Evolutionary conservation across 2,113 vertebrate genomes (phyloP).

Genomic region (Pygoscelis antarcticus): DNA sequence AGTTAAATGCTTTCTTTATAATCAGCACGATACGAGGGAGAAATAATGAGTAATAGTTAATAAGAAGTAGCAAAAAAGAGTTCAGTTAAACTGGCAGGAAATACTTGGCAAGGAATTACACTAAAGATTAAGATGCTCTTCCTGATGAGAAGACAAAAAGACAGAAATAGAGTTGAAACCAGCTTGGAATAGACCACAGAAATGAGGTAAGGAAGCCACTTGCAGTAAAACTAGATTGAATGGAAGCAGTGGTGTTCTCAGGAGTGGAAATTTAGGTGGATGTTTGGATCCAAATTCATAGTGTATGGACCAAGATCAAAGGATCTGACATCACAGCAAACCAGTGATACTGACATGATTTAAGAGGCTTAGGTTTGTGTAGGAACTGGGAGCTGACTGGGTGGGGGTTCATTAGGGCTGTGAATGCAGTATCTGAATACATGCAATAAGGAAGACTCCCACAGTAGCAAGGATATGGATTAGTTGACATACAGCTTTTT

Average conservation of each 20-base stretch:
- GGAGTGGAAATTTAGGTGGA: not conserved
- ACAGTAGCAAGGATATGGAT: not conserved
- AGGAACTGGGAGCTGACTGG: not conserved
- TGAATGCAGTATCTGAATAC: not conserved
- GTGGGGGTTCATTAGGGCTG: not conserved
- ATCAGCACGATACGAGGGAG: not conserved
- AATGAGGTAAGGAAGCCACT: not conserved
- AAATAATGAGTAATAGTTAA: not conserved
- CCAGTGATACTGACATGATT: not conserved
- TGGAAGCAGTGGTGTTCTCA: not conserved
- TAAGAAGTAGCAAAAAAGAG: not conserved
- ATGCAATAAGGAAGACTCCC: not conserved
- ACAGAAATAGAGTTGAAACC: not conserved
- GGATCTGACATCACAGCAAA: not conserved
- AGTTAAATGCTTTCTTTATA: not conserved
- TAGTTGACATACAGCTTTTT: not conserved
- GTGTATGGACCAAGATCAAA: not conserved
- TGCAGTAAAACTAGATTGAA: not conserved
- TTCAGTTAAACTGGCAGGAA: not conserved
- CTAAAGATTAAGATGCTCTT: not conserved
- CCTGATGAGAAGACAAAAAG: not conserved
- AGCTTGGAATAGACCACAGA: not conserved
- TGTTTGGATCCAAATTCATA: not conserved
- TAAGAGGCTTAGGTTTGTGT: not conserved
- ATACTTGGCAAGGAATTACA: not conserved